Evolutionary conservation across 2,888 invertebrate genomes (phyloP).

Genomic region (Caenorhabditis zanzibari): DNA sequence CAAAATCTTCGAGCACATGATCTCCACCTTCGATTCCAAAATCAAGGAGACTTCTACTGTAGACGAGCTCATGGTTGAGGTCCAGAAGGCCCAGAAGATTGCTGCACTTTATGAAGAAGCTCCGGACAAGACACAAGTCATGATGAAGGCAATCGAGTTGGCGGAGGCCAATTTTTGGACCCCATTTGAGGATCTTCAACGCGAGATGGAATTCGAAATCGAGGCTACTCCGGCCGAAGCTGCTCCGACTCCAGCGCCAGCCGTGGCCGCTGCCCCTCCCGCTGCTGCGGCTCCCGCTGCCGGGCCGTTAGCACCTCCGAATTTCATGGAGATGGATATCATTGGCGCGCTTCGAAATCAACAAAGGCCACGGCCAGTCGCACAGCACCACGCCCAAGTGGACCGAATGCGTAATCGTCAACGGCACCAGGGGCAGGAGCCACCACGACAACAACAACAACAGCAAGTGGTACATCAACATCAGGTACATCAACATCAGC

Average conservation of each 20-base stretch:
- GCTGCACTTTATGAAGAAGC: slow-evolving; percentile 26
- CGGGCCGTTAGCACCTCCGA: neutral
- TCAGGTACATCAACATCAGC: slow-evolving; percentile 18
- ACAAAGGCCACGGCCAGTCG: neutral
- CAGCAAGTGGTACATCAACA: too few relatives aligned
- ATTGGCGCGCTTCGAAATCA: neutral
- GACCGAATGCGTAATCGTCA: neutral
- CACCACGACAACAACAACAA: slow-evolving; percentile 11
- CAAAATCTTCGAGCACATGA: slow-evolving; percentile 44
- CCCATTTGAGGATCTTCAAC: slow-evolving; percentile 32
- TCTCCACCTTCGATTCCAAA: slow-evolving; percentile 30
- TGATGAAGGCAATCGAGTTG: slow-evolving; percentile 5
- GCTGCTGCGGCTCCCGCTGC: neutral
- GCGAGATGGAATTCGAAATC: slow-evolving; percentile 10
- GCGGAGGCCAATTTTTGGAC: slow-evolving; percentile 11
- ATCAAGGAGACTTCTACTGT: slow-evolving; percentile 40
- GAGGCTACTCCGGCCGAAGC: slow-evolving; percentile 1
- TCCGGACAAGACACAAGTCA: too few relatives aligned
- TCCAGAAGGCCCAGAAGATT: slow-evolving; percentile 36
- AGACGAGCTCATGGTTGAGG: slow-evolving; percentile 44
- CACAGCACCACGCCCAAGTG: neutral
- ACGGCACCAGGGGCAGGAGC: neutral
- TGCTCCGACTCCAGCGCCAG: neutral
- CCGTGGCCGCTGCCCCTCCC: neutral
- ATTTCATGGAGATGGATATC: neutral